A percentile compares a stretch with the other conserved stretches of the same genome.
These are phyloP conservation scores for Aspidiotus destructor DNA, from an alignment of 2,888 invertebrate genomes.

Conservation along the genomic window DNA sequence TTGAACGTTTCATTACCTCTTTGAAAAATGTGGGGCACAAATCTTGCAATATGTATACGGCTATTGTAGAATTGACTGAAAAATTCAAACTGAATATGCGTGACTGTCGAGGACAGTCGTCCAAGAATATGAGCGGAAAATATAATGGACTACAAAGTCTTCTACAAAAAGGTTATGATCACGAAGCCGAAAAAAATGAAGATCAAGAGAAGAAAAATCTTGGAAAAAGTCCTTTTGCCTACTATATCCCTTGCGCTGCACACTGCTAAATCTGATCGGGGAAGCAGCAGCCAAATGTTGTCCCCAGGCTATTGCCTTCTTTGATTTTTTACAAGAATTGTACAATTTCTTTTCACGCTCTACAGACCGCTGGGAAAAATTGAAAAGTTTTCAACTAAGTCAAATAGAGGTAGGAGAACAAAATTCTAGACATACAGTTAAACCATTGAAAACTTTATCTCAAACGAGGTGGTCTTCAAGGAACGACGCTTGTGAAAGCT, in stretches of 20 bases:
- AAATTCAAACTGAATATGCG: constrained; percentile 8
- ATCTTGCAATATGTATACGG: neutral
- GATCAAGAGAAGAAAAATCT: constrained; percentile 32
- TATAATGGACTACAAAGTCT: neutral
- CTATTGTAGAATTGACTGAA: neutral
- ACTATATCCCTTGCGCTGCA: constrained; percentile 22
- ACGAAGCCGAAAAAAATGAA: constrained; percentile 1
- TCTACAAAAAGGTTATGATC: neutral
- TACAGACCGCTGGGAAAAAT: constrained; percentile 12
- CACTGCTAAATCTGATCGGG: constrained; percentile 24
- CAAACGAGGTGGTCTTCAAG: constrained; percentile 21
- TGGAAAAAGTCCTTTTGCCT: constrained; percentile 35
- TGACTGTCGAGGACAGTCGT: constrained; percentile 35
- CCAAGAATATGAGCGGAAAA: constrained; percentile 36
- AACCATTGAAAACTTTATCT: constrained; percentile 20
- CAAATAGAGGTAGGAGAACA: constrained; percentile 14
- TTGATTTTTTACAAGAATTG: constrained; percentile 17
- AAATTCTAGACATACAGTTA: neutral
- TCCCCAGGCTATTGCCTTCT: constrained; percentile 13
- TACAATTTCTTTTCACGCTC: constrained; percentile 20
- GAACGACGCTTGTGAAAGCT: constrained; percentile 16
- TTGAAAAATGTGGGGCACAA: constrained; percentile 18
- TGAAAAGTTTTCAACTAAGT: neutral
- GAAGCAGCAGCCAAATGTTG: constrained; percentile 19
- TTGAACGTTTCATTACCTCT: constrained; percentile 24